Conservation (phyloP, 2,113 vertebrate species). For the Rhinoptilus africanus region DNA sequence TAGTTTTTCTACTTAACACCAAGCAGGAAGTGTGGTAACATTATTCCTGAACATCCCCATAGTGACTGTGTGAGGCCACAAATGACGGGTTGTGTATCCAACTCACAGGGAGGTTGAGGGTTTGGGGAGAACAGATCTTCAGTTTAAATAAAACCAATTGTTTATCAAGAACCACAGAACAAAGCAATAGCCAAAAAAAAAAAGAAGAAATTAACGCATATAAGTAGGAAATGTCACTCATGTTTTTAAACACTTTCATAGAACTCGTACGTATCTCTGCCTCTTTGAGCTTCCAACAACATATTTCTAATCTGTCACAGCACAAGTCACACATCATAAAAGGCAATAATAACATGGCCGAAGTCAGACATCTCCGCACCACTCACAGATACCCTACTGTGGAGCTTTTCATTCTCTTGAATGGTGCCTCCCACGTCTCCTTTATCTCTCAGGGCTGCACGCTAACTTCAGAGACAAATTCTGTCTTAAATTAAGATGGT, state of each 20-base stretch:
- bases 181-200: not conserved
- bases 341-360: not conserved
- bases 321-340: conserved; percentile 44
- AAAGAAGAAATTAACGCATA: not conserved
- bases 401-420: not conserved
- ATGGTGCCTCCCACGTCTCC: not conserved
- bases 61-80: not conserved
- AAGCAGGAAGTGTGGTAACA: not conserved
- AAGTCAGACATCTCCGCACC: not conserved
- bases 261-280: not conserved
- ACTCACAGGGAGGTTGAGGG: not conserved
- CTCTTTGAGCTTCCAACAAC: not conserved
- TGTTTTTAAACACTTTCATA: not conserved
- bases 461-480: not conserved
- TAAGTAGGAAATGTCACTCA: not conserved
- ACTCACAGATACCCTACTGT: not conserved
- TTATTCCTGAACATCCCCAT: not conserved
- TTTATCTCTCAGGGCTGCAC: not conserved
- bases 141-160: not conserved
- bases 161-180: conserved; percentile 22
- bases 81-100: not conserved
- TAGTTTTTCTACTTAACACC: not conserved
- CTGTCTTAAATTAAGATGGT: not conserved
- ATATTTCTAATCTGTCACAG: conserved; percentile 13
- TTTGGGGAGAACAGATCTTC: not conserved